A percentile compares a stretch with the other conserved stretches of the same genome.
Conservation (phyloP, 1,140 invertebrate species). For the Drosophila sucinea region DNA sequence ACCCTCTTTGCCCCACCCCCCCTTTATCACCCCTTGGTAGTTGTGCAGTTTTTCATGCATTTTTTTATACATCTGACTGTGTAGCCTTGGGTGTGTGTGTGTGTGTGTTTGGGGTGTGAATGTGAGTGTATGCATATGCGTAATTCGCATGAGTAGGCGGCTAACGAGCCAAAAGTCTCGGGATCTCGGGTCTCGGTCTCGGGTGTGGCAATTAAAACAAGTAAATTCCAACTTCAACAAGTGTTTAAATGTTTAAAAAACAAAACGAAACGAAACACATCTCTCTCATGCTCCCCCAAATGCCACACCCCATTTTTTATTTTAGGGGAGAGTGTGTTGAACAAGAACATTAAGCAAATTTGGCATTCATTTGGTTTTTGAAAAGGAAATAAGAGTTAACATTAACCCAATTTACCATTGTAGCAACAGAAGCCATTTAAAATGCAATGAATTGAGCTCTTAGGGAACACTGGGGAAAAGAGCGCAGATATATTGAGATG, state of each 20-base stretch:
- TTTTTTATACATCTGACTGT: background rate
- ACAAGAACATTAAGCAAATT: too few species aligned
- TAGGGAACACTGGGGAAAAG: too few species aligned
- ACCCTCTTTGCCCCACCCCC: background rate
- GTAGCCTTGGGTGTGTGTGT: background rate
- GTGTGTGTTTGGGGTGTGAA: slow-evolving; percentile 5
- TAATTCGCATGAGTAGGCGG: slow-evolving; percentile 50
- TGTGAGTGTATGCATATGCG: slow-evolving; percentile 33
- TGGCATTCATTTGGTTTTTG: too few species aligned
- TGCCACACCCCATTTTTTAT: too few species aligned
- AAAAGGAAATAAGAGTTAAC: too few species aligned
- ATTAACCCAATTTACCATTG: too few species aligned
- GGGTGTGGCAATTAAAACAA: slow-evolving; percentile 62
- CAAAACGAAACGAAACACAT: background rate
- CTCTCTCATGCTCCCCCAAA: too few species aligned
- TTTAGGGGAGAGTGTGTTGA: too few species aligned
- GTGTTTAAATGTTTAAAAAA: slow-evolving; percentile 41
- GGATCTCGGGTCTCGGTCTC: slow-evolving; percentile 4
- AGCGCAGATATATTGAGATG: too few species aligned
- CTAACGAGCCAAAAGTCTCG: slow-evolving; percentile 27
- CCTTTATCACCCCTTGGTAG: background rate
- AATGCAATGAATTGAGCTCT: too few species aligned
- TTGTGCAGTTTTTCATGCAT: slow-evolving; percentile 6
- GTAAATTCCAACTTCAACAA: slow-evolving; percentile 56
- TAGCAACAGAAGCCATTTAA: too few species aligned